Evolutionary conservation across 2,888 invertebrate species (phyloP).

Genomic region (Clivina fossor): DNA sequence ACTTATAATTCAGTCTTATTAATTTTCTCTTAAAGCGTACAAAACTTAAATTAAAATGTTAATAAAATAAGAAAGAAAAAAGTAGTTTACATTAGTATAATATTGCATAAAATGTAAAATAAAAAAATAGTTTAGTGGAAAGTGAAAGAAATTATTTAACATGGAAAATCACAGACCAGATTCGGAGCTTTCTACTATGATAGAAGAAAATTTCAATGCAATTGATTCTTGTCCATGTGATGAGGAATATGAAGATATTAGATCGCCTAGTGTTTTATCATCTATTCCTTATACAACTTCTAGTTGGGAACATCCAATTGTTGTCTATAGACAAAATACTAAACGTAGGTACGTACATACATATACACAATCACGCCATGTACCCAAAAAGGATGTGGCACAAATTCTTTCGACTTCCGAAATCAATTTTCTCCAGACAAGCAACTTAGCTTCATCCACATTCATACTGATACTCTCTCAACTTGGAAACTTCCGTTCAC

Average conservation of each 20-base stretch:
- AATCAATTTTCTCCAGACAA: no score
- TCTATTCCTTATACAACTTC: constrained; percentile 1
- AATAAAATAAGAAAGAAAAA: not conserved
- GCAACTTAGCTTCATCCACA: no score
- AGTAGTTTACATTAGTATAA: not conserved
- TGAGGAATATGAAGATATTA: constrained; percentile 2
- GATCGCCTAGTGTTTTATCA: constrained; percentile 1
- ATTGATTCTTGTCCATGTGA: constrained; percentile 12
- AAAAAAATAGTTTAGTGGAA: no score
- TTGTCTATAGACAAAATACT: constrained; percentile 11
- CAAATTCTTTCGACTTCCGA: no score
- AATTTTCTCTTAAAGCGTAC: not conserved
- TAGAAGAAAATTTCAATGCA: constrained; percentile 3
- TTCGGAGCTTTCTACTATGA: not conserved
- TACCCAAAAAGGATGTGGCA: no score
- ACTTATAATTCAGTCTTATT: no score
- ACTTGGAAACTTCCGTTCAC: no score
- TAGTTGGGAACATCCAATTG: constrained; percentile 15
- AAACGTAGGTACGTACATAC: constrained; percentile 9
- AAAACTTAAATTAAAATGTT: not conserved
- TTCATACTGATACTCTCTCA: no score
- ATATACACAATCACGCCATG: no score
- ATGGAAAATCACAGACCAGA: not conserved
- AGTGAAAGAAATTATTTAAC: no score
- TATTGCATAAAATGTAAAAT: no score